phyloP scores from a whole-genome alignment of 2,888 invertebrate species.

The Rhimphoctona megacephalus region DNA sequence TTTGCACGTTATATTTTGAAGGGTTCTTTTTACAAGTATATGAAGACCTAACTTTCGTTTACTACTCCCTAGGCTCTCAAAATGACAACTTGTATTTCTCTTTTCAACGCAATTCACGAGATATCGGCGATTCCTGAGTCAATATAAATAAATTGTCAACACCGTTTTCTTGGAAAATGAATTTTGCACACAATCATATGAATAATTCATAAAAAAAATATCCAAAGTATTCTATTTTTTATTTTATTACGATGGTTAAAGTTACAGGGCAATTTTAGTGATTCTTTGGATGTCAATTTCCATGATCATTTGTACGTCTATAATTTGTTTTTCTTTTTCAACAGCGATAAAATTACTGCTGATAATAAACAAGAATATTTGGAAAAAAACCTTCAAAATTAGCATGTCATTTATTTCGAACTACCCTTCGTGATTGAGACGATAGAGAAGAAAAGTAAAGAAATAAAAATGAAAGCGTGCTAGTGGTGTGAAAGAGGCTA shows the following conservation, averaged over 20 bases:
- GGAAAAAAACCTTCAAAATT: neutral
- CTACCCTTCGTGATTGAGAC: neutral
- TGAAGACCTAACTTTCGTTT: neutral
- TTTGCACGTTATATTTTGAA: neutral
- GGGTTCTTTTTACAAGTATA: neutral
- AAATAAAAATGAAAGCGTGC: slow-evolving; percentile 41
- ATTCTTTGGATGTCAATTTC: neutral
- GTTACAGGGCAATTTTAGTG: neutral
- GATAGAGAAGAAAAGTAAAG: neutral
- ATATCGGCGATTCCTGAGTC: neutral
- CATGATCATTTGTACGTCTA: neutral
- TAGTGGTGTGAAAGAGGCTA: slow-evolving; percentile 11
- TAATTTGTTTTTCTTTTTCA: neutral
- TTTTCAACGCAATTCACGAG: neutral
- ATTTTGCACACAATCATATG: neutral
- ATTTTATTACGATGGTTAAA: neutral
- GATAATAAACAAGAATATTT: neutral
- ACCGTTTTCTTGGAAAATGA: neutral
- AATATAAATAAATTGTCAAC: neutral
- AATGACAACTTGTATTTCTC: neutral
- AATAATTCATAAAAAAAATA: neutral
- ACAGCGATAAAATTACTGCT: neutral
- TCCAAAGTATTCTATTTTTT: neutral
- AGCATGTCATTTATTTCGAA: neutral
- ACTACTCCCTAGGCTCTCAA: neutral